Conservation (phyloP, 2,113 vertebrate species). For the Callopanchax toddi region DNA sequence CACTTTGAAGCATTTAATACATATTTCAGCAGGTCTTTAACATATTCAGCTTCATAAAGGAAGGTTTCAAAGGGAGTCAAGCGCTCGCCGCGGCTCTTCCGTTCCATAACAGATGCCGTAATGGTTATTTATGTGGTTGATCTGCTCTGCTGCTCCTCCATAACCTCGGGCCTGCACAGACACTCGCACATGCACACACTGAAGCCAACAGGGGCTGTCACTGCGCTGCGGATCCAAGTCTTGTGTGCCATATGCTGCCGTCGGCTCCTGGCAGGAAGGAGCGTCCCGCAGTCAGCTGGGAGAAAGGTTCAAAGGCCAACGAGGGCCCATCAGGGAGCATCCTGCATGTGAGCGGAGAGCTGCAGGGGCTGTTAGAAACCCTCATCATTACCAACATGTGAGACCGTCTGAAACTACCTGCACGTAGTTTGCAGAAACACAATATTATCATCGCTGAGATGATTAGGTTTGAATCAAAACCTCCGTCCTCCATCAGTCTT, state of each 20-base stretch:
- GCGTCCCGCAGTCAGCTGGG: conserved; percentile 41
- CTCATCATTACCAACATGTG: not conserved
- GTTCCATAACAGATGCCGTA: conserved; percentile 56
- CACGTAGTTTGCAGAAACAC: not conserved
- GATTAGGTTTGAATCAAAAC: no score
- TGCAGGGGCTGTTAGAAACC: conserved; percentile 6
- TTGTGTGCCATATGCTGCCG: conserved; percentile 58
- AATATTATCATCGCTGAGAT: not conserved
- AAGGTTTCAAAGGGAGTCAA: conserved; percentile 26
- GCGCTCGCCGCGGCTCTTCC: conserved; percentile 24
- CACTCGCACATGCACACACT: conserved; percentile 15
- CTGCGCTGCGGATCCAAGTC: conserved; percentile 49
- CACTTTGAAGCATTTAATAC: conserved; percentile 23
- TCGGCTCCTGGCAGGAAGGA: conserved; percentile 56
- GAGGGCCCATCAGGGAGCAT: conserved; percentile 47
- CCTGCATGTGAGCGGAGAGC: conserved; percentile 8
- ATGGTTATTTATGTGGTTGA: conserved; percentile 69
- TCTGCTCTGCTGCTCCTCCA: conserved; percentile 56
- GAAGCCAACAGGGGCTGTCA: conserved; percentile 54
- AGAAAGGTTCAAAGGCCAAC: conserved; percentile 64
- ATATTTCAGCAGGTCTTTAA: conserved; percentile 28
- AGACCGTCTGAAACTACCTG: not conserved
- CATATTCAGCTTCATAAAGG: conserved; percentile 3
- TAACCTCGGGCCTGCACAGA: conserved; percentile 46
- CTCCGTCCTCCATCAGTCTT: no score